A percentile compares a stretch with the other conserved stretches of the same genome.
Evolutionary conservation across 1,140 invertebrate genomes (phyloP).

Genomic region (Rhynchophorus ferrugineus): DNA sequence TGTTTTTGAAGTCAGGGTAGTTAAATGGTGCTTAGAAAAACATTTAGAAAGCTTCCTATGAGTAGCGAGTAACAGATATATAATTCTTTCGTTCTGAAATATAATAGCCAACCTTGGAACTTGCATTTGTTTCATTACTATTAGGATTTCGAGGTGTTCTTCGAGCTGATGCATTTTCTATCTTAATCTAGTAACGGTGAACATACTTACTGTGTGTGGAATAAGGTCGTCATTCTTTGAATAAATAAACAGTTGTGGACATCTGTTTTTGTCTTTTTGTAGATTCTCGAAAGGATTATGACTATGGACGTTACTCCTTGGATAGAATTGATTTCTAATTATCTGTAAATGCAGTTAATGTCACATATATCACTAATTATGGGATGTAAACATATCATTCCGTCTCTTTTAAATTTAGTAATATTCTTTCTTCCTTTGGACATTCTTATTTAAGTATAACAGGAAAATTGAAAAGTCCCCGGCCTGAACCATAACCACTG

Average conservation of each 20-base stretch:
- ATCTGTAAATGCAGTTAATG: constrained; percentile 37
- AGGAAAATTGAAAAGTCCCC: no score
- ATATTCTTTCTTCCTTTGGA: no score
- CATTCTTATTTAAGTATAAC: no score
- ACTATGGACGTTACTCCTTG: constrained; percentile 34
- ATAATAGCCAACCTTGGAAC: neutral
- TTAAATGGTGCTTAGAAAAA: no score
- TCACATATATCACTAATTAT: neutral
- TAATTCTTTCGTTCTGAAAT: neutral
- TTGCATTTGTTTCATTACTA: no score
- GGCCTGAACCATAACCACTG: no score
- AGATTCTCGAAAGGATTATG: constrained; percentile 46
- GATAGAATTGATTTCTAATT: constrained; percentile 36
- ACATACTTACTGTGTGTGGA: constrained; percentile 44
- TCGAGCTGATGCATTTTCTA: no score
- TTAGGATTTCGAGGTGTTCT: no score
- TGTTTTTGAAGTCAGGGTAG: no score
- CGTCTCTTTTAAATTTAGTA: neutral
- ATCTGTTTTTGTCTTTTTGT: constrained; percentile 43
- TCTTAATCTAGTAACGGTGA: no score
- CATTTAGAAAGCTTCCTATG: no score
- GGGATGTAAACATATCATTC: neutral
- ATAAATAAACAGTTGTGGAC: constrained; percentile 68
- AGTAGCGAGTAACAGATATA: neutral
- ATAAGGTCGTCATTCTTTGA: constrained; percentile 61